Evolutionary conservation across 2,888 invertebrate species (phyloP).

Genomic region (Campoplex capitator): DNA sequence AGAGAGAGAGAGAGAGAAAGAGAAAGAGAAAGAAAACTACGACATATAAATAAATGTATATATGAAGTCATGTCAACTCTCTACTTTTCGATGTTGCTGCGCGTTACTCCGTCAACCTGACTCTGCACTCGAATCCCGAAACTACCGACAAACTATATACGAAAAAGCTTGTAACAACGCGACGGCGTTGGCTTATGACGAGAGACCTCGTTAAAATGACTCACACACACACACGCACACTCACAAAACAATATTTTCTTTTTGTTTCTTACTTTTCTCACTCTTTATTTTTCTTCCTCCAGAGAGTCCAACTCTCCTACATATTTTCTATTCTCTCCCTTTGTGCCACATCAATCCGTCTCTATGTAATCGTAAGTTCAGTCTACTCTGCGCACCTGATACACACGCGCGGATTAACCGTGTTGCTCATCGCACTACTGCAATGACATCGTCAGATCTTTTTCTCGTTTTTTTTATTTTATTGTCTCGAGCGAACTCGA

Average conservation of each 20-base stretch:
- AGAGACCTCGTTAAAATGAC: constrained; percentile 68
- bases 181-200: constrained; percentile 64
- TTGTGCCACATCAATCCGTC: constrained; percentile 36
- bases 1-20: not conserved
- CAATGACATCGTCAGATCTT: constrained; percentile 29
- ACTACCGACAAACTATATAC: constrained; percentile 42
- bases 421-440: not conserved
- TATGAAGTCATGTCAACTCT: constrained; percentile 53
- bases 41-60: constrained; percentile 18
- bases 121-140: constrained; percentile 60
- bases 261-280: constrained; percentile 20
- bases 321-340: constrained; percentile 54
- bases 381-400: constrained; percentile 2
- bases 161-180: constrained; percentile 57
- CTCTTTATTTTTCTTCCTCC: constrained; percentile 10
- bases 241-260: constrained; percentile 13
- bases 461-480: not conserved
- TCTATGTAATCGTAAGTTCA: constrained; percentile 12
- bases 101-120: constrained; percentile 70
- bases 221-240: constrained; percentile 19
- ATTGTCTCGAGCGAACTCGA: constrained; percentile 17
- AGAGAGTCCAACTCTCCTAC: constrained; percentile 22
- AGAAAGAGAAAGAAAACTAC: constrained; percentile 11
- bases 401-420: constrained; percentile 28
- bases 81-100: constrained; percentile 67